Evolutionary conservation across 2,797 vertebrate species (phyloP), one percentile per base, ranked within the genome.

Genomic region (Agapornis canus): DNA sequence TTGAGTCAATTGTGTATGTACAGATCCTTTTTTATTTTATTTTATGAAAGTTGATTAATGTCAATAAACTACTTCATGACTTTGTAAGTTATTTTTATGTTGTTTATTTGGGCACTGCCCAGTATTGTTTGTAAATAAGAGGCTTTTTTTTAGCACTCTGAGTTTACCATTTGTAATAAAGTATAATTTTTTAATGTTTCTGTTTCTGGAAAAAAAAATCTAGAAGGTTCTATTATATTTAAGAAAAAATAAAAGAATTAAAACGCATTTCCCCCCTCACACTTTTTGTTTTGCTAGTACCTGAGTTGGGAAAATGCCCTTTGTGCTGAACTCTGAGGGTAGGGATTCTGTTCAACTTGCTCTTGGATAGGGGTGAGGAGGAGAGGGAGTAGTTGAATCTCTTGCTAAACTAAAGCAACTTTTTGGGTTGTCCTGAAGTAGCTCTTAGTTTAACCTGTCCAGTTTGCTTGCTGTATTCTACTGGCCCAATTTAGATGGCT

Each of bases 91-190:
- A 98, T 98, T 98, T 98, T 99, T 98, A 99, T 98, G 98, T 98
- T 98, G 97, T 98, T 99, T 98, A 98, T 99, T 99, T 99, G 98
- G 99, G 99, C 98, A 98, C 98, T 97, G 98, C 99, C 99, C 98
- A 99, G 98, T 99, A 98, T 98, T 99, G 98, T 99, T 98, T 99
- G 99, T 99, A 99, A 98, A 99, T 99, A 99, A 98, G 99, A 99
- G 98, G 98, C 92, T 93, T 96, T 95, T 95, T 98, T 98, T 98
- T 98, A 99, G 98, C 98, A 98, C 98, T 99, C 97, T 99, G 98
- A 98, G 98, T 99, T 99, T 99, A 99, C 99, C 98, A 98, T 99
- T 99, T 99, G 99, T 99, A 99, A 99, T 99, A 99, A 98, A 98
- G 96, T 99, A 99, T 99, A 98, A 99, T 97, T 98, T 99, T 98